Percentiles rank a stretch among this genome's conserved stretches.
Evolutionary conservation across 2,888 invertebrate genomes (phyloP).

Genomic region (Parapristionchus giblindavisi): DNA sequence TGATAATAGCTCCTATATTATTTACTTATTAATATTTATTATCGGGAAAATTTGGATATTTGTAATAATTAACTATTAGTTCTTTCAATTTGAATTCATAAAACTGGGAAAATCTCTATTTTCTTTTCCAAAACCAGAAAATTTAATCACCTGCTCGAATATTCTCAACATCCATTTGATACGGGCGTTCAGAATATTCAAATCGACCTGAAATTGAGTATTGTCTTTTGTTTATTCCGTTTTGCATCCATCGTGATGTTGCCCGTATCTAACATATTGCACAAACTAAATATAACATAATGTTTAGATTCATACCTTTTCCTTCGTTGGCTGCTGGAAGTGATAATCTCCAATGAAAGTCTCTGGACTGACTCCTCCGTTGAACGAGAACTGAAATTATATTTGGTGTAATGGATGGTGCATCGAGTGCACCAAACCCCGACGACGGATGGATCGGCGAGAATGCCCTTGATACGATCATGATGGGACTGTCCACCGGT

Average conservation of each 20-base stretch:
- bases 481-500: neutral
- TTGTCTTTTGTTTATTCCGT: neutral
- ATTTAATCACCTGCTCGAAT: too few species aligned
- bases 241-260: too few species aligned
- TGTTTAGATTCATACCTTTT: constrained; percentile 43
- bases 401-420: neutral
- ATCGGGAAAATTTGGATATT: too few species aligned
- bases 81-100: too few species aligned
- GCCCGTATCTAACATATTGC: too few species aligned
- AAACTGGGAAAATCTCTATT: too few species aligned
- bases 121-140: too few species aligned
- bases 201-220: constrained; percentile 38
- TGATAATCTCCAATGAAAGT: constrained; percentile 51
- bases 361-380: constrained; percentile 41
- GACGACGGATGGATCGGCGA: constrained; percentile 26
- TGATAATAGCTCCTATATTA: too few species aligned
- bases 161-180: constrained; percentile 45
- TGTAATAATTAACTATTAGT: too few species aligned
- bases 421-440: neutral
- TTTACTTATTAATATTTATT: too few species aligned
- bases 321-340: constrained; percentile 45
- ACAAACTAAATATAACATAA: too few species aligned
- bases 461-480: neutral
- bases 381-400: constrained; percentile 48
- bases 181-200: constrained; percentile 39